Evolutionary conservation across 2,888 invertebrate genomes (phyloP).

Genomic region (Drosophila nr. perissopoda): DNA sequence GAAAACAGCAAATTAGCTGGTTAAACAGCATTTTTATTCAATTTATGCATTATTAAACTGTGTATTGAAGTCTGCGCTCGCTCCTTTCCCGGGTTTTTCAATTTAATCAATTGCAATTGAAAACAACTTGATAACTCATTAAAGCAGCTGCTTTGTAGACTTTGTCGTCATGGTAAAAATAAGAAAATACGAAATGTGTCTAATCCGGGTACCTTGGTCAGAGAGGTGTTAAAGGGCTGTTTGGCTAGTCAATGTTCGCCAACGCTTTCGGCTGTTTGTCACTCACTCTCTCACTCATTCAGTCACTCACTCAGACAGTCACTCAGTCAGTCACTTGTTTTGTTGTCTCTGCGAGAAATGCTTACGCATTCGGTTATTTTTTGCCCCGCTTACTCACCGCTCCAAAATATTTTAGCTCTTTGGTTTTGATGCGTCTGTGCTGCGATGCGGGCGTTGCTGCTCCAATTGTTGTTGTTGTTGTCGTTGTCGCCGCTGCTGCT

Average conservation of each 20-base stretch:
- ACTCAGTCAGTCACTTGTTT: conserved; percentile 15
- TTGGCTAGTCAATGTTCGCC: conserved; percentile 32
- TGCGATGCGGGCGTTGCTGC: conserved; percentile 71
- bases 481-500: conserved; percentile 27
- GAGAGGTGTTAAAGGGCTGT: conserved; percentile 23
- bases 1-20: background rate
- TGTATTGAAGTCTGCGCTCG: background rate
- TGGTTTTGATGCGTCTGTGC: conserved; percentile 83
- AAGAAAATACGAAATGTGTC: background rate
- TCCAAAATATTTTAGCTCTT: conserved; percentile 84
- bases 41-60: background rate
- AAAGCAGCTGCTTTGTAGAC: background rate
- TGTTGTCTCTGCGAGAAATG: conserved; percentile 22
- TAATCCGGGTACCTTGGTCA: conserved; percentile 14
- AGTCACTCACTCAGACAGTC: background rate
- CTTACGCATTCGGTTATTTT: conserved; percentile 66
- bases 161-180: background rate
- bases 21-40: background rate
- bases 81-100: background rate
- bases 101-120: background rate
- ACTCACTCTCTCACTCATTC: conserved; percentile 3
- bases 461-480: conserved; percentile 42
- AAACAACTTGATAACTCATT: background rate
- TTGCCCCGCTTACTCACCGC: conserved; percentile 79
- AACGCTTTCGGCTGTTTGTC: conserved; percentile 26